phyloP scores from a whole-genome alignment of 2,113 vertebrate genomes.

The Cyprinodon brontotheroides region DNA sequence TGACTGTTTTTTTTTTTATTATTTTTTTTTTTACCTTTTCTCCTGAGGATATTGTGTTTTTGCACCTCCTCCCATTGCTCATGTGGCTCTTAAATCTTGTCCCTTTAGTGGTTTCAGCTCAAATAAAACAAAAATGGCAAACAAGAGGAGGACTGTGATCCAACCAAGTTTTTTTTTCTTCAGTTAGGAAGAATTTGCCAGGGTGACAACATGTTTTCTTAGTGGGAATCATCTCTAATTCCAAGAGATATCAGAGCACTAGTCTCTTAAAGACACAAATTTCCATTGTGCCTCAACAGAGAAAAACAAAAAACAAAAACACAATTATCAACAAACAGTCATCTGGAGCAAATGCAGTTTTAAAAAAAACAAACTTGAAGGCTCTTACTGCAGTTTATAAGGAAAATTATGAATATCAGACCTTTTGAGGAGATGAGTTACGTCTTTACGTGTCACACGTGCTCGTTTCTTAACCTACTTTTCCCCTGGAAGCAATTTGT shows the following conservation, averaged over 20 bases:
- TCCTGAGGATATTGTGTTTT: constrained; percentile 42
- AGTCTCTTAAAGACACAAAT: constrained; percentile 26
- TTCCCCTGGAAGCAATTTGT: constrained; percentile 82
- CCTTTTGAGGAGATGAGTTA: constrained; percentile 57
- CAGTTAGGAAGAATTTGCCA: not conserved
- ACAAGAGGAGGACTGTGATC: constrained; percentile 61
- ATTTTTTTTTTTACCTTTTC: constrained; percentile 53
- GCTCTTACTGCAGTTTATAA: constrained; percentile 44
- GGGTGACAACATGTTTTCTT: not conserved
- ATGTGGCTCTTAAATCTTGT: constrained; percentile 63
- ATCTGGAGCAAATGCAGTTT: constrained; percentile 5
- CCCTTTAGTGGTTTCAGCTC: constrained; percentile 69
- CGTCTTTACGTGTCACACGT: constrained; percentile 73
- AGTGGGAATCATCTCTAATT: constrained; percentile 51
- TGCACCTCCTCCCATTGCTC: constrained; percentile 31
- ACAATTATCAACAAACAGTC: not conserved
- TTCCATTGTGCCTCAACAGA: constrained; percentile 35
- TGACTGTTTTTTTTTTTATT: not conserved
- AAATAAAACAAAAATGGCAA: constrained; percentile 51
- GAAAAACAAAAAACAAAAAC: not conserved
- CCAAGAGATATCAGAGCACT: constrained; percentile 23
- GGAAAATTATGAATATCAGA: constrained; percentile 68
- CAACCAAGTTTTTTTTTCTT: not conserved
- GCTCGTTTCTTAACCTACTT: constrained; percentile 73
- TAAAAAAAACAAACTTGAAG: constrained; percentile 4